Base-by-base conservation (phyloP, 2,113 vertebrate species). In the Thalassoma bifasciatum region DNA sequence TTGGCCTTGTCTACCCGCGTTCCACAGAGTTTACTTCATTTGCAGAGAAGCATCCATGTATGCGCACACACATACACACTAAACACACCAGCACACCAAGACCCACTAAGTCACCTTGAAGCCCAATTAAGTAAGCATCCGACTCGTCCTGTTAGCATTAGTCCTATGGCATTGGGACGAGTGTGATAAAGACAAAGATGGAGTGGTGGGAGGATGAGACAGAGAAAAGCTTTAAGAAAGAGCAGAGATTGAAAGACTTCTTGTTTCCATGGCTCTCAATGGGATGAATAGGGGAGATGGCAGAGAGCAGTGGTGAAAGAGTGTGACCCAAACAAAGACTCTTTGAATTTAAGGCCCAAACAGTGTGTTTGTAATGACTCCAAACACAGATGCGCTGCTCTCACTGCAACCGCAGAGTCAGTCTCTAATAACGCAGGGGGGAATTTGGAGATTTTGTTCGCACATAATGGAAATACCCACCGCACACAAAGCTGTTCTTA, bases 41-140 rank as follows among this genome's bases (percentile, higher is more conserved):
- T 86, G 65, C 75, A 77, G 77, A 47, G 80, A 77, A 26, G 75
- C 84, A 79, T 76, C 66, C 74, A 51, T 77, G 82, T 82, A 71
- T 66, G 19, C 50, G 62, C 71, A 61, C 70, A 68, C 42, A 11
- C 63, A 57, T 50, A 75, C 7, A 13, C 49, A 54, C 61, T 58
- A 46, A 22, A 66, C 52, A 62, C 50, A 75, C 53, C 23, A 22
- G 63, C 52, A 62, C 50, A 75, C 53, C 23, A 34, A 30, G 52
- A 57, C 68, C 70, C 53, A 71, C 81, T 62, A 79, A 84, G 86
- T 92, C 87, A 89, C 91, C 88, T 92, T 94, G 89, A 90, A 89
- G 85, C 84, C 88, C 85, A 93, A 93, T 94, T 92, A 92, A 87
- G 87, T 71, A 81, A 79, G 64, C 68, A 64, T 87, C 86, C 82